Conservation (phyloP, 2,888 invertebrate species). For the Hypomecis punctinalis region DNA sequence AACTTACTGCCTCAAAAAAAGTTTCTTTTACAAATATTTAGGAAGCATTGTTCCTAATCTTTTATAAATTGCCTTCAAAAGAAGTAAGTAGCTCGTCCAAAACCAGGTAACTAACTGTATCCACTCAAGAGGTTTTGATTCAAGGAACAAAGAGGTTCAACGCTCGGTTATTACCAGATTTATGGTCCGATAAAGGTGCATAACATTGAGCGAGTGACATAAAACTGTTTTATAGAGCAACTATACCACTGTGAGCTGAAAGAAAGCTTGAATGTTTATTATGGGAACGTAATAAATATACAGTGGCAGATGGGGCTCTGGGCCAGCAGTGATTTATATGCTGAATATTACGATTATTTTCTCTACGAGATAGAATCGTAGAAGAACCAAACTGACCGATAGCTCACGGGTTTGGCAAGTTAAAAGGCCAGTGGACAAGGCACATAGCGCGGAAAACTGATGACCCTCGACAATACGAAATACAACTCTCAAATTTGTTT, state of each 20-base stretch:
- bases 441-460: too few relatives aligned
- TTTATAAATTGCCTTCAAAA: too few relatives aligned
- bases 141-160: constrained; percentile 33
- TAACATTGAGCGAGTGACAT: constrained; percentile 24
- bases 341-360: neutral
- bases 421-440: too few relatives aligned
- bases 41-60: too few relatives aligned
- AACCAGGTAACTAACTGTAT: constrained; percentile 22
- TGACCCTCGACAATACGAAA: too few relatives aligned
- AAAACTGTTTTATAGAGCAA: constrained; percentile 26
- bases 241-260: constrained; percentile 8
- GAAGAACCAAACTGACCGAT: too few relatives aligned
- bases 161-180: constrained; percentile 32
- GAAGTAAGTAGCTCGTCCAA: constrained; percentile 20
- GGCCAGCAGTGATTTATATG: neutral
- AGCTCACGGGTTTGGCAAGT: too few relatives aligned
- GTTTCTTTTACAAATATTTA: too few relatives aligned
- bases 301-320: neutral
- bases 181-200: constrained; percentile 28
- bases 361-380: too few relatives aligned
- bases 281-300: constrained; percentile 4
- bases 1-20: too few relatives aligned
- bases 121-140: constrained; percentile 24
- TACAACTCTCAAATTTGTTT: too few relatives aligned
- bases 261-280: constrained; percentile 9